Evolutionary conservation across 2,113 vertebrate species (phyloP).

Genomic region (Anolis sagrei): DNA sequence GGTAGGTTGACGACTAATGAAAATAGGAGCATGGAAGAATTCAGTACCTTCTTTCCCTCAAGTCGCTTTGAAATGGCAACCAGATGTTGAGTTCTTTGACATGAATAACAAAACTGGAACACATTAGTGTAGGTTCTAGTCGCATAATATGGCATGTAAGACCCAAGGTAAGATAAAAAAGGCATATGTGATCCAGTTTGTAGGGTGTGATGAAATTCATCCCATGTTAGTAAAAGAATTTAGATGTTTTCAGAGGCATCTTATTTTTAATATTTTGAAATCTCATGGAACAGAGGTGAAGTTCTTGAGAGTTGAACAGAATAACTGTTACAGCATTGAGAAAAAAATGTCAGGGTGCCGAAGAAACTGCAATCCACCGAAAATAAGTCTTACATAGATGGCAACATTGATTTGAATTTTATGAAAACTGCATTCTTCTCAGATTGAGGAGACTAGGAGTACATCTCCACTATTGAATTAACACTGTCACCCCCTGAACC

Average conservation of each 20-base stretch:
- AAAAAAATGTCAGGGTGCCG: background rate
- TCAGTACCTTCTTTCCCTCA: constrained; percentile 9
- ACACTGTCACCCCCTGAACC: too few relatives aligned
- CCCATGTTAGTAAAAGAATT: background rate
- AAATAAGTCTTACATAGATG: background rate
- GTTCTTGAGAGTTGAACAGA: background rate
- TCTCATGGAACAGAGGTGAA: background rate
- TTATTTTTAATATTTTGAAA: background rate
- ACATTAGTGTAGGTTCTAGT: background rate
- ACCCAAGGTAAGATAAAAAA: background rate
- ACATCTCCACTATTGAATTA: too few relatives aligned
- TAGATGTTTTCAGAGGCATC: background rate
- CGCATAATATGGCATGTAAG: background rate
- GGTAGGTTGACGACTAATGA: constrained; percentile 6
- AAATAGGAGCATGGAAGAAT: constrained; percentile 12
- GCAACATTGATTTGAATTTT: too few relatives aligned
- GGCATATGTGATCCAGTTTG: background rate
- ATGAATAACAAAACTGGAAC: background rate
- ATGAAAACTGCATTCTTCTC: too few relatives aligned
- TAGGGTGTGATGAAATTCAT: background rate
- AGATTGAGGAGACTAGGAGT: too few relatives aligned
- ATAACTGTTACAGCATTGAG: background rate
- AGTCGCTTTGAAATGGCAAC: background rate
- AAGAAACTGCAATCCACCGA: background rate
- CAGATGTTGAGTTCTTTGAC: constrained; percentile 3